These are phyloP conservation scores for Minunthozetes semirufus DNA, from an alignment of 2,888 invertebrate genomes.

Conservation along the genomic window DNA sequence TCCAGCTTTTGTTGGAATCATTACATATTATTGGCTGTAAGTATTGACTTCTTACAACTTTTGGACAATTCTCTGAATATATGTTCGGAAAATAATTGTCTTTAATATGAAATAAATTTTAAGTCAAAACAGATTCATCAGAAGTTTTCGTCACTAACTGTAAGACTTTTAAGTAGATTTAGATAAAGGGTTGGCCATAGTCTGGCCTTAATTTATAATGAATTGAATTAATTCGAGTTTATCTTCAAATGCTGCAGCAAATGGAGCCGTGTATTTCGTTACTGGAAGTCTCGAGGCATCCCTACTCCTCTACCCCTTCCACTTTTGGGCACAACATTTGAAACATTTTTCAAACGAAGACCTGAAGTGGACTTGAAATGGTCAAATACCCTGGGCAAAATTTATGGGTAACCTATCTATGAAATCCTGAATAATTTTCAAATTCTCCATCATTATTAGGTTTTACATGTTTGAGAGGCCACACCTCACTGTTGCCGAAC, in stretches of 20 bases:
- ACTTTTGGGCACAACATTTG: background rate
- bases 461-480: background rate
- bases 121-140: too few relatives aligned
- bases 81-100: too few relatives aligned
- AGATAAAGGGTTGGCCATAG: too few relatives aligned
- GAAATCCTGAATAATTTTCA: background rate
- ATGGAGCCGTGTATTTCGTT: background rate
- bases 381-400: background rate
- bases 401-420: slow-evolving; percentile 24
- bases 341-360: background rate
- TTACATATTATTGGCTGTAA: too few relatives aligned
- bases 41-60: too few relatives aligned
- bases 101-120: too few relatives aligned
- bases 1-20: too few relatives aligned
- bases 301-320: background rate
- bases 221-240: too few relatives aligned
- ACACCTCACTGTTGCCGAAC: background rate
- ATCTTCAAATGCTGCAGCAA: background rate
- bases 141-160: too few relatives aligned
- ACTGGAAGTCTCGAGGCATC: background rate
- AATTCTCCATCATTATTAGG: background rate
- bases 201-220: too few relatives aligned
- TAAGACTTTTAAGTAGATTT: too few relatives aligned
- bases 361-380: background rate
- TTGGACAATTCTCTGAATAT: too few relatives aligned